A percentile compares a stretch with the other conserved stretches of the same genome.
Conservation (phyloP, 2,888 invertebrate genomes). For the Parelbella ahira region DNA sequence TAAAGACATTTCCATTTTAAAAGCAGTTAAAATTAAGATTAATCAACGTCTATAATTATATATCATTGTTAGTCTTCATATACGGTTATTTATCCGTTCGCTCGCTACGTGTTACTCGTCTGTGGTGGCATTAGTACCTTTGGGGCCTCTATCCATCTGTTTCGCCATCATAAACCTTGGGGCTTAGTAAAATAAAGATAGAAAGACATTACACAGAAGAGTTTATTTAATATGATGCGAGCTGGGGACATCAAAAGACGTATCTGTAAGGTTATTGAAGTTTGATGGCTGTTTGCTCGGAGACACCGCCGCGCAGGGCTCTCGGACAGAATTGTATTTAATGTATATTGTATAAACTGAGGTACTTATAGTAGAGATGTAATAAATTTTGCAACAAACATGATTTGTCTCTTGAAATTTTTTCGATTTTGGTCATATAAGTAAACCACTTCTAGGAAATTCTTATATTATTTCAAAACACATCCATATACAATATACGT, state of each 20-base stretch:
- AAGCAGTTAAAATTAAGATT: no score
- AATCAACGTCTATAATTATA: no score
- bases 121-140: neutral
- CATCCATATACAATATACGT: no score
- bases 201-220: conserved; percentile 32
- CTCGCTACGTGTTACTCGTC: neutral
- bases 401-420: no score
- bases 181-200: conserved; percentile 34
- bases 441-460: no score
- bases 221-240: conserved; percentile 45
- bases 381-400: neutral
- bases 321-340: conserved; percentile 31
- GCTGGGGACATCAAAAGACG: conserved; percentile 42
- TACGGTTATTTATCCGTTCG: neutral
- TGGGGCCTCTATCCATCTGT: conserved; percentile 31
- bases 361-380: neutral
- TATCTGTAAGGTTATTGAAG: conserved; percentile 39
- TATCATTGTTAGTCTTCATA: no score
- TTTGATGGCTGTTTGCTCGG: conserved; percentile 35
- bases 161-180: conserved; percentile 28
- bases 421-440: no score
- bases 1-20: no score
- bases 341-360: conserved; percentile 19
- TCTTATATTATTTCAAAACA: no score
- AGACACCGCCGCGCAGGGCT: conserved; percentile 12